These are phyloP conservation scores for Luehdorfia chinensis DNA, from an alignment of 1,140 invertebrate species.

Conservation along the genomic window DNA sequence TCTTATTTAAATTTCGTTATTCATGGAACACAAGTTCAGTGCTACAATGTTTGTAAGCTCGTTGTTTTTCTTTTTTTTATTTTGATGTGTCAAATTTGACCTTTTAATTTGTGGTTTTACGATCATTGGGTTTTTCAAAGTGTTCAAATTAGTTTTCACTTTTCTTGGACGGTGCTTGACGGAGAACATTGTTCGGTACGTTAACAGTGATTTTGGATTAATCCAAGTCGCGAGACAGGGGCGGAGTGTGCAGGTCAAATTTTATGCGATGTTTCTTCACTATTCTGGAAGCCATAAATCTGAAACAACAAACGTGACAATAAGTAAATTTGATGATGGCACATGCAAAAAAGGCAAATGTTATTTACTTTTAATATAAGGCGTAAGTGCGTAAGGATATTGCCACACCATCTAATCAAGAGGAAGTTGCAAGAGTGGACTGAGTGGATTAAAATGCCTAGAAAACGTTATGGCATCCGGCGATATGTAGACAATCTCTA, in stretches of 20 bases:
- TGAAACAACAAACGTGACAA: constrained; percentile 40
- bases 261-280: constrained; percentile 45
- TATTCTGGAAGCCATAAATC: constrained; percentile 56
- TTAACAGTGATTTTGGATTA: constrained; percentile 23
- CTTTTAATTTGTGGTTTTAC: constrained; percentile 21
- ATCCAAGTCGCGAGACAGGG: constrained; percentile 17
- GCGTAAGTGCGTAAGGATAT: no score
- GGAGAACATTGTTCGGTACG: constrained; percentile 43
- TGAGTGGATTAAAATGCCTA: no score
- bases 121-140: constrained; percentile 20
- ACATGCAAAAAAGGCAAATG: constrained; percentile 23
- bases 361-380: no score
- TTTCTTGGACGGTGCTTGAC: constrained; percentile 36
- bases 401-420: no score
- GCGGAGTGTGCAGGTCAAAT: constrained; percentile 6
- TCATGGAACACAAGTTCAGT: constrained; percentile 29
- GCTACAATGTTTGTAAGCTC: constrained; percentile 39
- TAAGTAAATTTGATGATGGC: constrained; percentile 20
- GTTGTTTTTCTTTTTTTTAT: constrained; percentile 51
- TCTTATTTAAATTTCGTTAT: constrained; percentile 10
- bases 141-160: constrained; percentile 18
- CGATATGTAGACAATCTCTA: no score
- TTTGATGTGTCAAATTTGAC: constrained; percentile 28
- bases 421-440: no score
- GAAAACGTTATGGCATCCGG: no score